Evolutionary conservation across 2,888 invertebrate genomes (phyloP).

Genomic region (Venusia cambrica): DNA sequence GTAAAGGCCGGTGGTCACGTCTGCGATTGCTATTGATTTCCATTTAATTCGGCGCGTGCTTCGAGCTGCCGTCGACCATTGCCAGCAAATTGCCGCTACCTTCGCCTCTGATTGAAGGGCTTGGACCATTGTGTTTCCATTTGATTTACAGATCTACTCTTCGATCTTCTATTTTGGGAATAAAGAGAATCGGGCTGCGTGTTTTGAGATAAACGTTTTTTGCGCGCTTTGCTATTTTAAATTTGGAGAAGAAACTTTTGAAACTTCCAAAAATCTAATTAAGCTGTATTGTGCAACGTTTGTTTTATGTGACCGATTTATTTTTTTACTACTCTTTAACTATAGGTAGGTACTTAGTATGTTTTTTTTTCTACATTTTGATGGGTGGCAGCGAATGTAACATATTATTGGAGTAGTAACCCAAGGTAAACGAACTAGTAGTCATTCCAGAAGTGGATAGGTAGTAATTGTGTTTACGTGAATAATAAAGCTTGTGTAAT

Average conservation of each 20-base stretch:
- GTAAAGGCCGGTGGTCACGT: constrained; percentile 67
- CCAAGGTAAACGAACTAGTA: constrained; percentile 31
- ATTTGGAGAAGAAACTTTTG: no score
- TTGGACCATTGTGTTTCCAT: constrained; percentile 32
- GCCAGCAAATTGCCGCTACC: constrained; percentile 57
- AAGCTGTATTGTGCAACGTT: no score
- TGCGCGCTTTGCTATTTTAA: no score
- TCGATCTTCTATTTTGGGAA: constrained; percentile 1
- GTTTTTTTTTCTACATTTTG: no score
- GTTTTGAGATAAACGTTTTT: no score
- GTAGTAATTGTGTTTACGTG: constrained; percentile 39
- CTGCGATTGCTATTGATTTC: constrained; percentile 72
- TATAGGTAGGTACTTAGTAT: no score
- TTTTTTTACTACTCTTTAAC: no score
- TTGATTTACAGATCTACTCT: constrained; percentile 14
- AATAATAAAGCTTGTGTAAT: no score
- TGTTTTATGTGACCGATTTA: no score
- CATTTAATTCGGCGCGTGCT: constrained; percentile 78
- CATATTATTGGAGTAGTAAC: no score
- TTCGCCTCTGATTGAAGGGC: constrained; percentile 60
- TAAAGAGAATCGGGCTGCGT: background rate
- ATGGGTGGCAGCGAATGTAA: no score
- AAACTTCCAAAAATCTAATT: no score
- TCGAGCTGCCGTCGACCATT: constrained; percentile 44
- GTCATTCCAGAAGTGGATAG: constrained; percentile 43